Evolutionary conservation across 2,888 invertebrate species (phyloP).

Genomic region (Ichneumoninae sp.): DNA sequence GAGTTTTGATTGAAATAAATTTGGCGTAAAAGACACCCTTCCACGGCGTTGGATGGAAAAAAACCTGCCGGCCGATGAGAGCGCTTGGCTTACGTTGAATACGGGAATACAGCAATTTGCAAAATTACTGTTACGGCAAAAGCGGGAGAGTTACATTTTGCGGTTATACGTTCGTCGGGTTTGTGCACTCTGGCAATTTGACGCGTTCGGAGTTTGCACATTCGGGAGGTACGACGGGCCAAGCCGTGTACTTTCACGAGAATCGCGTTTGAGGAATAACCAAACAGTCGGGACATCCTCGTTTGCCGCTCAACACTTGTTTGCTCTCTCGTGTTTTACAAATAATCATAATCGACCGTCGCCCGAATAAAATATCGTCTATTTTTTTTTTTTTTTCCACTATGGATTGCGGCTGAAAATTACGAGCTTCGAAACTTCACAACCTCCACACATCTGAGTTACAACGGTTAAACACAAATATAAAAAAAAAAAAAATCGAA

Average conservation of each 20-base stretch:
- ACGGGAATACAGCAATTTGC: background rate
- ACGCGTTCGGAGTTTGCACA: background rate
- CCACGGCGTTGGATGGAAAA: background rate
- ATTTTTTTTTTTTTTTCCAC: conserved; percentile 33
- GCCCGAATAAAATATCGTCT: background rate
- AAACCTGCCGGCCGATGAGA: background rate
- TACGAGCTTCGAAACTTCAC: conserved; percentile 8
- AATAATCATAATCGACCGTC: conserved; percentile 28
- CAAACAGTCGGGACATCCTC: background rate
- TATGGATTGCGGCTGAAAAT: conserved; percentile 62
- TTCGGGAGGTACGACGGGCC: background rate
- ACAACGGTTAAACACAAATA: background rate
- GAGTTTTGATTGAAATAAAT: background rate
- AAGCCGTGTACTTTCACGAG: background rate
- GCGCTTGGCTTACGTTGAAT: background rate
- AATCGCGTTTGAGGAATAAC: background rate
- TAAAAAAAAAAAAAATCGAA: conserved; percentile 13
- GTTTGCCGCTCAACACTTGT: conserved; percentile 60
- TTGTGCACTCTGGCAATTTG: background rate
- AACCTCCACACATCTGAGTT: background rate
- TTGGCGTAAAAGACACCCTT: background rate
- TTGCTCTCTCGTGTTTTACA: conserved; percentile 44
- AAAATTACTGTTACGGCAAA: background rate
- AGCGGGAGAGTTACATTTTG: background rate
- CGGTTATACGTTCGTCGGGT: background rate